phyloP scores from a whole-genome alignment of 2,888 invertebrate genomes.

The Tanypteryx hageni region DNA sequence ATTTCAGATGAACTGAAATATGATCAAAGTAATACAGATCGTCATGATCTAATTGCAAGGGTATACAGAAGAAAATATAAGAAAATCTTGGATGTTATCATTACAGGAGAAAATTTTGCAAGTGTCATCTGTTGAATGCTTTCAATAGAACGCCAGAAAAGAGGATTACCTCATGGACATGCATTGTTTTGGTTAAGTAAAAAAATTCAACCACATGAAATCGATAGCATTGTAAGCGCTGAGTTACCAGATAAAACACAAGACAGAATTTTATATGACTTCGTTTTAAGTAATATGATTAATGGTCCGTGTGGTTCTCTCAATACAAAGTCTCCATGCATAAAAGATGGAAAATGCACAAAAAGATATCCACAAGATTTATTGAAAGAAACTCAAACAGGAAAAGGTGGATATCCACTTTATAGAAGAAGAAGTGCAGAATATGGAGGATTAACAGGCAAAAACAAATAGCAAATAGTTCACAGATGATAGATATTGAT shows the following conservation, averaged over 20 bases:
- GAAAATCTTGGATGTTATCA: conserved; percentile 53
- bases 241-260: conserved; percentile 69
- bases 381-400: conserved; percentile 55
- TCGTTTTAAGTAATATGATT: conserved; percentile 27
- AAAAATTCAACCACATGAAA: conserved; percentile 34
- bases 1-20: conserved; percentile 68
- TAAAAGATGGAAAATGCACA: conserved; percentile 68
- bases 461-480: too few species aligned
- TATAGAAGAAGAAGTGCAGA: too few species aligned
- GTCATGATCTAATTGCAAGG: conserved; percentile 70
- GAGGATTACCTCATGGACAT: conserved; percentile 71
- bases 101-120: conserved; percentile 41
- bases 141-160: conserved; percentile 71
- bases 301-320: conserved; percentile 69
- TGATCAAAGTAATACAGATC: conserved; percentile 67
- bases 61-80: conserved; percentile 68
- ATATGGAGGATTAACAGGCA: too few species aligned
- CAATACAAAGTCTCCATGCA: conserved; percentile 69
- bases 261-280: conserved; percentile 70
- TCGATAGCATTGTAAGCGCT: background rate
- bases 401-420: conserved; percentile 30
- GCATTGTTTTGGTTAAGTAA: conserved; percentile 16
- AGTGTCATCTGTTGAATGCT: conserved; percentile 61
- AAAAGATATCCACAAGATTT: conserved; percentile 66
- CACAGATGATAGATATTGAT: too few species aligned